Evolutionary conservation across 2,113 vertebrate species (phyloP), one percentile per base, ranked within the genome.

Genomic region (Dromiciops gliroides): DNA sequence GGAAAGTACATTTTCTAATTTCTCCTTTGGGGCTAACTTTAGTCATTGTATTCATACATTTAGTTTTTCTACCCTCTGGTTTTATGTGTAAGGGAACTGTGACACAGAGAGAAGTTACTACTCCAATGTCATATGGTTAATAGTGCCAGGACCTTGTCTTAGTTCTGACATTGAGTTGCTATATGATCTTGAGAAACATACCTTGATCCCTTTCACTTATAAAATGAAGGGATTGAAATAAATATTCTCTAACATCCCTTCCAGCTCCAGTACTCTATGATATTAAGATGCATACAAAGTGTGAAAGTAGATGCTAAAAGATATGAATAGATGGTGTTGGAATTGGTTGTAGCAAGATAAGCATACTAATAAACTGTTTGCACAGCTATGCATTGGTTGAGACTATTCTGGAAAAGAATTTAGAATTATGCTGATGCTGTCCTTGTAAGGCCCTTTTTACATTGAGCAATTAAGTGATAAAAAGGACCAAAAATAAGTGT

Each of bases 51-150:
- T 67, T 67, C 26, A 53, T 53, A 26, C 25, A 67, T 67, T 67
- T 67, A 67, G 11, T 67, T 96, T 95, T 92, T 11, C 6, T 89
- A 92, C 94, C 8, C 16, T 52, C 53, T 90, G 12, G 67, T 93
- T 92, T 90, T 60, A 91, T 23, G 94, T 37, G 51, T 11, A 0
- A 53, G 9, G 24, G 44, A 75, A 94, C 47, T 90, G 56, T 96
- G 94, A 90, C 16, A 92, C 89, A 92, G 93, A 50, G 9, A 91
- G 5, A 89, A 26, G 90, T 92, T 23, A 88, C 23, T 93, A 90
- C 51, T 91, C 24, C 31, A 48, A 48, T 12, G 37, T 89, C 31
- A 89, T 7, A 75, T 48, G 48, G 52, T 8, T 53, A 60, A 60
- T 31, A 60, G 56, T 31, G 28, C 31, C 28, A 67, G 37, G 44